Evolutionary conservation across 2,797 vertebrate genomes (phyloP).

Genomic region (Craterocephalus amniculus): DNA sequence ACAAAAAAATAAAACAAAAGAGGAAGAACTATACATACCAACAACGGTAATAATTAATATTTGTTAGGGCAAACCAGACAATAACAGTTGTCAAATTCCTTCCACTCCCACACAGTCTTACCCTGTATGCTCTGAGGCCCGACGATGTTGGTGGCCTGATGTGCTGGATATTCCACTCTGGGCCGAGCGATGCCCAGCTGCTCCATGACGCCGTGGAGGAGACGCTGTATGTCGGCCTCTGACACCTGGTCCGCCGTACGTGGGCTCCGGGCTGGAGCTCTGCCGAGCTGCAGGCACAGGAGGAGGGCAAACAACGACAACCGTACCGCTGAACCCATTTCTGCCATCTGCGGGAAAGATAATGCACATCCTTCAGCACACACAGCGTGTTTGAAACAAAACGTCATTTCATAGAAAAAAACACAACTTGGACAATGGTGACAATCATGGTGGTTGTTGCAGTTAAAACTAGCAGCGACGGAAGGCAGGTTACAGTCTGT

Average conservation of each 20-base stretch:
- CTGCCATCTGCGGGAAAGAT: slow-evolving; percentile 39
- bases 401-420: background rate
- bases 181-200: slow-evolving; percentile 95
- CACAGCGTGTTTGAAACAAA: background rate
- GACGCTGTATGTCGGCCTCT: slow-evolving; percentile 93
- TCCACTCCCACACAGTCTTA: slow-evolving; percentile 11
- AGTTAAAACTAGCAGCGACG: background rate
- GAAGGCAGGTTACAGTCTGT: background rate
- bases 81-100: background rate
- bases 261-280: slow-evolving; percentile 83
- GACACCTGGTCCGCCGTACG: slow-evolving; percentile 90
- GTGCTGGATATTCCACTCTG: slow-evolving; percentile 94
- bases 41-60: background rate
- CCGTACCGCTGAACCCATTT: slow-evolving; percentile 58
- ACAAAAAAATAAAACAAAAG: too few relatives aligned
- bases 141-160: slow-evolving; percentile 95
- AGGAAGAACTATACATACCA: background rate
- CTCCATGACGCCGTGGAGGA: slow-evolving; percentile 97
- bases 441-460: background rate
- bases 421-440: background rate
- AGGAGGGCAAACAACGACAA: slow-evolving; percentile 79
- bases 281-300: slow-evolving; percentile 74
- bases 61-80: background rate
- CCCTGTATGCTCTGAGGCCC: slow-evolving; percentile 98
- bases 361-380: slow-evolving; percentile 7